Conservation (phyloP, 1,140 invertebrate genomes). For the Steinernema khuongi region DNA sequence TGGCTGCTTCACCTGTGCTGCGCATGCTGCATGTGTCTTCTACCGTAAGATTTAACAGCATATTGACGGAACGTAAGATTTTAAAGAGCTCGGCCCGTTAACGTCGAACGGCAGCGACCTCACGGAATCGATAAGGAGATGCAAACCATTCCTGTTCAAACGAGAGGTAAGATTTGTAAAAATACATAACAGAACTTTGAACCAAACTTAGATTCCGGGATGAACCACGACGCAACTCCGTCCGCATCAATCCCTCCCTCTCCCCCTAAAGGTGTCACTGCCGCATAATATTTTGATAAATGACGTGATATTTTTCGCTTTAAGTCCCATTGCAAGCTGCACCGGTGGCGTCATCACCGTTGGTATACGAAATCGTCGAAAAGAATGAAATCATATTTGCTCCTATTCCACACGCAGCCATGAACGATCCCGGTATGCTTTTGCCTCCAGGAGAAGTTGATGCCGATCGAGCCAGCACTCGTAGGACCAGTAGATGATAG, state of each 20-base stretch:
- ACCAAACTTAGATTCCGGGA: neutral
- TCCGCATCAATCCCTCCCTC: neutral
- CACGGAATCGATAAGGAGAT: neutral
- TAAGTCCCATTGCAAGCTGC: no score
- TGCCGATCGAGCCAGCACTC: neutral
- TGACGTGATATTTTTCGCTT: no score
- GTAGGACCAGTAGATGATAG: neutral
- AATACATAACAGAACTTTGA: neutral
- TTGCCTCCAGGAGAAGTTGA: neutral
- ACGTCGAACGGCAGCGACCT: neutral
- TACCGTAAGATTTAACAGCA: neutral
- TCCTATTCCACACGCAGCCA: neutral
- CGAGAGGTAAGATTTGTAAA: neutral
- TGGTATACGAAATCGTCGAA: neutral
- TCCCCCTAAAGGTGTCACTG: neutral
- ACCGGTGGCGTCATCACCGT: neutral
- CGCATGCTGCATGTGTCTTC: conserved; percentile 2
- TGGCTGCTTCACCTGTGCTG: neutral
- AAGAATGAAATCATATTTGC: conserved; percentile 8
- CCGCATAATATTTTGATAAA: no score
- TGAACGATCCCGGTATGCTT: neutral
- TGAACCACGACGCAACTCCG: neutral
- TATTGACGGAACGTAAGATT: neutral
- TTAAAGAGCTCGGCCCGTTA: neutral
- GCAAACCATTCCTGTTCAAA: neutral